Evolutionary conservation across 1,140 invertebrate species (phyloP).

Genomic region (Agrypnia vestita): DNA sequence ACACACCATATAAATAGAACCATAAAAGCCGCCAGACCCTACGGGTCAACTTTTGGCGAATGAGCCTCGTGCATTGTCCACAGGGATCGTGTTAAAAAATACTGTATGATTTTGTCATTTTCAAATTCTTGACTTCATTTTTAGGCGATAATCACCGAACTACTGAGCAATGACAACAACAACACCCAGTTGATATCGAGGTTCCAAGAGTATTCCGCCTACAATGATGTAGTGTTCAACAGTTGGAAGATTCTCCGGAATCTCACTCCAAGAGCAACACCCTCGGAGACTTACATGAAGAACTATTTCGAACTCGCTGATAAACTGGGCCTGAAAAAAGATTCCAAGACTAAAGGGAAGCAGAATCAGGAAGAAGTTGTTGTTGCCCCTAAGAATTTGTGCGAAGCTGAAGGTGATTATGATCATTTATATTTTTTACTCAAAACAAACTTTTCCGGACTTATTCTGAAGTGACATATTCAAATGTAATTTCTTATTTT

Average conservation of each 20-base stretch:
- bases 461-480: no score
- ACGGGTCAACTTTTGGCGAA: no score
- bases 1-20: no score
- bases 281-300: slow-evolving; percentile 77
- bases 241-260: slow-evolving; percentile 74
- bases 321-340: slow-evolving; percentile 74
- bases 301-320: slow-evolving; percentile 82
- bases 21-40: no score
- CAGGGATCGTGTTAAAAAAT: no score
- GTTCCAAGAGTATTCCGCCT: slow-evolving; percentile 78
- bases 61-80: no score
- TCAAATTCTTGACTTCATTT: background rate
- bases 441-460: no score
- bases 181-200: slow-evolving; percentile 72
- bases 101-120: no score
- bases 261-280: slow-evolving; percentile 71
- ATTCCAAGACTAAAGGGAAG: slow-evolving; percentile 66
- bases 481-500: no score
- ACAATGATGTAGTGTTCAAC: slow-evolving; percentile 78
- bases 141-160: slow-evolving; percentile 71
- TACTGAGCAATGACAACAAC: slow-evolving; percentile 74
- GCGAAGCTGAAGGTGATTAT: slow-evolving; percentile 66
- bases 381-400: slow-evolving; percentile 69
- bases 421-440: background rate
- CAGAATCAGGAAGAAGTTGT: slow-evolving; percentile 62